These are phyloP conservation scores for Sialia sialis DNA, from an alignment of 2,113 vertebrate species.

Conservation along the genomic window DNA sequence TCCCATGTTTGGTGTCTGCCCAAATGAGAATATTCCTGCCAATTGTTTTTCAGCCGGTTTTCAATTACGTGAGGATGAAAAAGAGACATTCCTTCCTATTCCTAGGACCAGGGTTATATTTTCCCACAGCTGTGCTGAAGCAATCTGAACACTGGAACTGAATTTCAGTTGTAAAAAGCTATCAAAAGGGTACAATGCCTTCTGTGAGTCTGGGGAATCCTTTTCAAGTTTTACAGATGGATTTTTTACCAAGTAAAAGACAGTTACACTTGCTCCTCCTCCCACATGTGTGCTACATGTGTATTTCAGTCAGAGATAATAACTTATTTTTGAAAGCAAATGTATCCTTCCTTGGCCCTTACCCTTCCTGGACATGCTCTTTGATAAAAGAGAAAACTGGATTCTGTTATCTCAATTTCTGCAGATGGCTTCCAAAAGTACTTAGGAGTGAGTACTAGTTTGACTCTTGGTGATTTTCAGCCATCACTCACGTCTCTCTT, in stretches of 20 bases:
- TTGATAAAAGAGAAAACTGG: conserved; percentile 18
- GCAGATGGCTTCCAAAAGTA: conserved; percentile 14
- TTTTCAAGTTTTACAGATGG: conserved; percentile 19
- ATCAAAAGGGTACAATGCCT: not conserved
- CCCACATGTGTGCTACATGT: conserved; percentile 21
- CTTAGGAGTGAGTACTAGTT: not conserved
- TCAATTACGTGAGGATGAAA: conserved; percentile 45
- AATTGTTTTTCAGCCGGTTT: conserved; percentile 44
- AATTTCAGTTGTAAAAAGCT: not conserved
- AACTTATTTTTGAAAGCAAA: conserved; percentile 40
- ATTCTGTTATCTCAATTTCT: conserved; percentile 12
- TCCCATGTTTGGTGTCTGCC: conserved; percentile 20
- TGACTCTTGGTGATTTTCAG: not conserved
- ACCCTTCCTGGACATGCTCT: conserved; percentile 10
- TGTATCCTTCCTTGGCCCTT: not conserved
- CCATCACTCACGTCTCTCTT: not conserved
- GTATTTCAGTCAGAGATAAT: conserved; percentile 1
- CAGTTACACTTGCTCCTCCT: not conserved
- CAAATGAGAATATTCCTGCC: conserved; percentile 41
- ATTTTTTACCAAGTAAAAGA: not conserved
- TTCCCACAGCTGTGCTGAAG: not conserved
- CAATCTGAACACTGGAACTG: not conserved
- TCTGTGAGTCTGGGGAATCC: not conserved
- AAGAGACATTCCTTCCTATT: conserved; percentile 48
- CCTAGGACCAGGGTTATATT: not conserved